phyloP scores from a whole-genome alignment of 2,888 invertebrate genomes.

The Rhabditoides inermis region DNA sequence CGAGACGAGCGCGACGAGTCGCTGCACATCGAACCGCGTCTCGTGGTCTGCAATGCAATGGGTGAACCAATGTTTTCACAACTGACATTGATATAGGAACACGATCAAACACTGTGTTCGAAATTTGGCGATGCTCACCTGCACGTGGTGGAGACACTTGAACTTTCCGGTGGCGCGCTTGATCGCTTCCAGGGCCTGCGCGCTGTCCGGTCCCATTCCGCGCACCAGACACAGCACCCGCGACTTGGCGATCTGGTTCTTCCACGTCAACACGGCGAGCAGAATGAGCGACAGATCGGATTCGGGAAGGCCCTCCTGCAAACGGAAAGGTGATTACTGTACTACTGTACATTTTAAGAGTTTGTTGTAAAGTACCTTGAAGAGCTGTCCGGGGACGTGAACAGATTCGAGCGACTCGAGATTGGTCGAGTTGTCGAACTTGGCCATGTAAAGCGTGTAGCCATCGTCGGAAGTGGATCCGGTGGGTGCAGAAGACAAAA shows the following conservation, averaged over 20 bases:
- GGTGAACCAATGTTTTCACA: too few relatives aligned
- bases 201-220: conserved; percentile 18
- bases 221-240: conserved; percentile 36
- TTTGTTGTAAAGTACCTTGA: too few relatives aligned
- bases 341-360: too few relatives aligned
- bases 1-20: too few relatives aligned
- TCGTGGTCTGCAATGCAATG: too few relatives aligned
- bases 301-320: conserved; percentile 33
- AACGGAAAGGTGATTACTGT: too few relatives aligned
- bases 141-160: conserved; percentile 41
- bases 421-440: conserved; percentile 44
- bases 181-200: conserved; percentile 34
- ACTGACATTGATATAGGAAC: too few relatives aligned
- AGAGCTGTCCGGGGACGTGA: conserved; percentile 16
- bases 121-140: conserved; percentile 5
- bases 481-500: conserved; percentile 31
- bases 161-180: conserved; percentile 43
- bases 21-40: too few relatives aligned
- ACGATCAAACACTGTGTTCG: not conserved
- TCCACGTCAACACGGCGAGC: conserved; percentile 41
- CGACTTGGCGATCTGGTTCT: conserved; percentile 29
- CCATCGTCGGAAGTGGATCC: conserved; percentile 12
- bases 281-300: conserved; percentile 42
- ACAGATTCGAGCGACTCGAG: conserved; percentile 40
- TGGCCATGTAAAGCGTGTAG: conserved; percentile 38